Percentiles rank a stretch among this genome's conserved stretches.
These are phyloP conservation scores for Noctua fimbriata DNA, from an alignment of 2,888 invertebrate genomes.

Conservation along the genomic window DNA sequence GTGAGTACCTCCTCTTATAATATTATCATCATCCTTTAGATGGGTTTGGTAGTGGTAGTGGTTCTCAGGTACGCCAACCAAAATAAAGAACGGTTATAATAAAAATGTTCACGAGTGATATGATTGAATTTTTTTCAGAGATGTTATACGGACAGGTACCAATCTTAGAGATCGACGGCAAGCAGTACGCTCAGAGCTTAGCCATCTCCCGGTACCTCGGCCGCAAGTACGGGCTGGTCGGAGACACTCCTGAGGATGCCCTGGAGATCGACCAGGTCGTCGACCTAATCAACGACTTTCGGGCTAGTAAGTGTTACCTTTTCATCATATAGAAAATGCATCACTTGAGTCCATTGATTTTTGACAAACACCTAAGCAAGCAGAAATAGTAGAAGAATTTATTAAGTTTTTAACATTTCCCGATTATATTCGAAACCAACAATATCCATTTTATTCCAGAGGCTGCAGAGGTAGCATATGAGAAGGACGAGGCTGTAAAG, in stretches of 20 bases:
- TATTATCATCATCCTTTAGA: background rate
- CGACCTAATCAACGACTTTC: slow-evolving; percentile 18
- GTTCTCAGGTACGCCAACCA: background rate
- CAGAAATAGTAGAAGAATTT: background rate
- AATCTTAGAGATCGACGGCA: slow-evolving; percentile 9
- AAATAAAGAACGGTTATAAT: background rate
- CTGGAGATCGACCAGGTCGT: slow-evolving; percentile 89
- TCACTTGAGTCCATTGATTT: background rate
- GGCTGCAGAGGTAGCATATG: slow-evolving; percentile 65
- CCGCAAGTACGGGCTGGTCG: slow-evolving; percentile 19
- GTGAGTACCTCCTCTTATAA: background rate
- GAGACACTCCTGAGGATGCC: slow-evolving; percentile 88
- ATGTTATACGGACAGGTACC: slow-evolving; percentile 11
- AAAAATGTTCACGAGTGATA: too few species aligned
- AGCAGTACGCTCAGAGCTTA: slow-evolving; percentile 12
- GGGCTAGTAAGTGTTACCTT: slow-evolving; percentile 3
- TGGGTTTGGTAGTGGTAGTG: background rate
- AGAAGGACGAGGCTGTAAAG: slow-evolving; percentile 87
- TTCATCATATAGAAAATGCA: background rate
- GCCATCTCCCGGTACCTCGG: slow-evolving; percentile 26
- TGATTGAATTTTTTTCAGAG: slow-evolving; percentile 12
- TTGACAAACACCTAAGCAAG: background rate
- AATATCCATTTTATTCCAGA: background rate
- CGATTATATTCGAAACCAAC: background rate
- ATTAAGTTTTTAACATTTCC: background rate